Evolutionary conservation across 2,888 invertebrate genomes (phyloP).

Genomic region (Zootermopsis nevadensis): DNA sequence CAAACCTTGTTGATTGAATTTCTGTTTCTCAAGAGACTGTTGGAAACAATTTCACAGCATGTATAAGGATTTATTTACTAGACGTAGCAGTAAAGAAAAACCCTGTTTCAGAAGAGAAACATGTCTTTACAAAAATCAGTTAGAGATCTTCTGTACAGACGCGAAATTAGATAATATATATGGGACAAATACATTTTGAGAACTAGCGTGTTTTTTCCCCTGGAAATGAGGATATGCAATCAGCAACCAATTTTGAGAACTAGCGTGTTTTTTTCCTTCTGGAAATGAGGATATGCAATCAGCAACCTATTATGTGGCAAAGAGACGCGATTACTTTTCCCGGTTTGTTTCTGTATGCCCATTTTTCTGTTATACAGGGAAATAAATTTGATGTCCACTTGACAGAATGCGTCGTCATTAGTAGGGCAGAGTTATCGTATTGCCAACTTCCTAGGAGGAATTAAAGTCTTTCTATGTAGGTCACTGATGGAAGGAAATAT

Average conservation of each 20-base stretch:
- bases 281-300: neutral
- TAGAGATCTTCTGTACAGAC: neutral
- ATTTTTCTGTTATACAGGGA: no score
- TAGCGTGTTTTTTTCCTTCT: neutral
- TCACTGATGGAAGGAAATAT: neutral
- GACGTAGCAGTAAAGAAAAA: no score
- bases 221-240: neutral
- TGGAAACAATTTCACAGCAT: no score
- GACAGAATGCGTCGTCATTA: neutral
- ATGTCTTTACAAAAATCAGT: neutral
- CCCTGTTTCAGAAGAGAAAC: no score
- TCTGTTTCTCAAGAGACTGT: no score
- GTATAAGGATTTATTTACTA: no score
- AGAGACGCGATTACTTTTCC: no score
- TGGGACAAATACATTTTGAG: neutral
- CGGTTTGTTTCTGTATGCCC: neutral
- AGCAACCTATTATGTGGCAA: neutral
- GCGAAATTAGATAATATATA: neutral
- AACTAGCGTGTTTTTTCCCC: neutral
- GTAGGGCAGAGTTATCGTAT: neutral
- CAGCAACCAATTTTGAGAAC: neutral
- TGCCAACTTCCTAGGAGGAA: neutral
- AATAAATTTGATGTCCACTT: neutral
- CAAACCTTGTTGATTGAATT: no score
- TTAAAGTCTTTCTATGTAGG: neutral